Conservation (phyloP, 2,113 vertebrate genomes). For the Rhea americana region DNA sequence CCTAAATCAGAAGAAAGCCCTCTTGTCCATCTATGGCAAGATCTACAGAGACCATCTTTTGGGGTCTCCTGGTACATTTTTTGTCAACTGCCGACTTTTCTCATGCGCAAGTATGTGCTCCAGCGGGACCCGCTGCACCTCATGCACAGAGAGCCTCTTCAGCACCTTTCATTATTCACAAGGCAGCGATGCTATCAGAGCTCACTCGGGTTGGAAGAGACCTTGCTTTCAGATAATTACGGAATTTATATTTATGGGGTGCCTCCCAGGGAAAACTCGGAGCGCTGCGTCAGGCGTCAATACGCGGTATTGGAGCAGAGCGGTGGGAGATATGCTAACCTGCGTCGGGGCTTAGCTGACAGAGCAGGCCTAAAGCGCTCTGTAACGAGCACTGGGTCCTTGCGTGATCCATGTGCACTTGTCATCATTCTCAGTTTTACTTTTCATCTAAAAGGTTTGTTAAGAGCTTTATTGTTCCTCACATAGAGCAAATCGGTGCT, state of each 20-base stretch:
- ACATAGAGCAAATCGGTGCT: not conserved
- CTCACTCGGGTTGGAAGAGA: slow-evolving; percentile 57
- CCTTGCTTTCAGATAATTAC: slow-evolving; percentile 61
- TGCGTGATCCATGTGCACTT: fast-evolving
- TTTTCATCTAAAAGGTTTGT: not conserved
- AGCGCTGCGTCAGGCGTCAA: not conserved
- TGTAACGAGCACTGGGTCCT: not conserved
- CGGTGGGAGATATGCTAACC: not conserved
- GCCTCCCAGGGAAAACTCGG: slow-evolving; percentile 31
- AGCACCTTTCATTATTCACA: slow-evolving; percentile 63
- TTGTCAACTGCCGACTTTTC: slow-evolving; percentile 26
- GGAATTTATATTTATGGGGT: slow-evolving; percentile 56
- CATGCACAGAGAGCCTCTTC: slow-evolving; percentile 27
- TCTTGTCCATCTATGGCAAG: not conserved
- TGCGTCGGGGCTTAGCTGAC: not conserved
- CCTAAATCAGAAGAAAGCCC: not conserved
- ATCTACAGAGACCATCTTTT: slow-evolving; percentile 13
- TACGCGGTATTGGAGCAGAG: not conserved
- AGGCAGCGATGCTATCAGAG: slow-evolving; percentile 56
- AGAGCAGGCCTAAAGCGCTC: not conserved
- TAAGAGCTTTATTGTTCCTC: not conserved
- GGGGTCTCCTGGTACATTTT: slow-evolving; percentile 12
- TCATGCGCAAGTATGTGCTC: slow-evolving; percentile 34
- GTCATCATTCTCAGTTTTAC: not conserved
- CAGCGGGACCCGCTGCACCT: slow-evolving; percentile 54